Conservation (phyloP, 53 echinoderm and acorn worm species). For the Zoroaster sp. region DNA sequence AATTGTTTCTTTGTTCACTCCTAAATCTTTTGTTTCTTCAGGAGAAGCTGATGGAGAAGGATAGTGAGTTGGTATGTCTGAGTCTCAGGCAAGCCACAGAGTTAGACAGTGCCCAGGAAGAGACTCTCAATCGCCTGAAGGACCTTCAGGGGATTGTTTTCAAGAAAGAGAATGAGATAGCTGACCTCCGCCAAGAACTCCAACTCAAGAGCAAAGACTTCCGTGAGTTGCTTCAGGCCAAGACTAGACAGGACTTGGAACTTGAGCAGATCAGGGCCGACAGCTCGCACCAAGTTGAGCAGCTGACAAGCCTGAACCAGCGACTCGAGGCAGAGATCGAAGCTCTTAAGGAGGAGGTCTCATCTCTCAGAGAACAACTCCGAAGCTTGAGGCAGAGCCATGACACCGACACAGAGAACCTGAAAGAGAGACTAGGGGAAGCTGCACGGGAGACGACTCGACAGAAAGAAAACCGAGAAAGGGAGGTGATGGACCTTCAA, state of each 20-base stretch:
- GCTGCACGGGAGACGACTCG: slow-evolving; percentile 56
- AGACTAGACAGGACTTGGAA: slow-evolving; percentile 83
- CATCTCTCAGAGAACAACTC: slow-evolving; percentile 59
- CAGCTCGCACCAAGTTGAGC: slow-evolving; percentile 68
- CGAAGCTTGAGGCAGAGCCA: slow-evolving; percentile 49
- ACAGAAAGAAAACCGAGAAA: slow-evolving; percentile 60
- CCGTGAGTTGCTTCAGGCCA: slow-evolving; percentile 71
- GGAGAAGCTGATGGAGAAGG: slow-evolving; percentile 83
- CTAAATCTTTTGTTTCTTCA: background rate
- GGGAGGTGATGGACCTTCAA: slow-evolving; percentile 64
- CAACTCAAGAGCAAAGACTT: slow-evolving; percentile 64
- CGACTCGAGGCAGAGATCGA: slow-evolving; percentile 83
- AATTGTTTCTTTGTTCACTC: too few species aligned
- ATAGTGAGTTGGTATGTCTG: slow-evolving; percentile 70
- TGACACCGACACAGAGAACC: slow-evolving; percentile 67
- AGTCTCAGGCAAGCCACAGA: slow-evolving; percentile 77
- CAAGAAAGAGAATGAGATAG: slow-evolving; percentile 80
- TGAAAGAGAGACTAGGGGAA: slow-evolving; percentile 75
- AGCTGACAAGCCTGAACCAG: slow-evolving; percentile 76
- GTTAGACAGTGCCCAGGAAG: slow-evolving; percentile 76
- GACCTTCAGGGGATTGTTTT: slow-evolving; percentile 72
- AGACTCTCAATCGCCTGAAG: slow-evolving; percentile 69
- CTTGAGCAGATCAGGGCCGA: slow-evolving; percentile 77
- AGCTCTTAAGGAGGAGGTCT: slow-evolving; percentile 69
- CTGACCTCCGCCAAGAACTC: slow-evolving; percentile 70